These are phyloP conservation scores for Pollenia amentaria DNA, from an alignment of 2,888 invertebrate species.

Conservation along the genomic window DNA sequence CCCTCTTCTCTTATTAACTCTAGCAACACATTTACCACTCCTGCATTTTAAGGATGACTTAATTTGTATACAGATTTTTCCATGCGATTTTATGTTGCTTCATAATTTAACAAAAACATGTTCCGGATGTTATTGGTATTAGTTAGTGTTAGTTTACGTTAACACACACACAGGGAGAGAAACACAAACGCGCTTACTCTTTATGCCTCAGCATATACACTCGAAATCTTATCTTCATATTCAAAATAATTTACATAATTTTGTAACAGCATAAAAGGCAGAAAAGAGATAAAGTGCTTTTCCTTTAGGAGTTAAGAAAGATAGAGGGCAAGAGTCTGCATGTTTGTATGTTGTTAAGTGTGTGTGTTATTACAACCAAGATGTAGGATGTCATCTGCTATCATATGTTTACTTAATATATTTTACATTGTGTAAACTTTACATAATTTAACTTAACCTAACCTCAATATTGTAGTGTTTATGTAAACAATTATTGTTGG, in stretches of 20 bases:
- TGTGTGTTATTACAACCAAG: not conserved
- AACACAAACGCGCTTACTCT: not conserved
- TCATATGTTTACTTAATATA: slow-evolving; percentile 46
- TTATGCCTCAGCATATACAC: slow-evolving; percentile 16
- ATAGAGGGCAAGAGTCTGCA: not conserved
- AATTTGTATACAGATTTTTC: slow-evolving; percentile 45
- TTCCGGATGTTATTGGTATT: not conserved
- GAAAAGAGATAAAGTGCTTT: no score
- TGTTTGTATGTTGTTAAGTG: not conserved
- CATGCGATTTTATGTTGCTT: not conserved
- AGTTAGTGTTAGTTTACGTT: not conserved
- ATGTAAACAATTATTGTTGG: slow-evolving; percentile 34
- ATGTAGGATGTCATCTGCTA: slow-evolving; percentile 15
- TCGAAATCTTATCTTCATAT: slow-evolving; percentile 40
- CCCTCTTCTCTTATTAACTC: not conserved
- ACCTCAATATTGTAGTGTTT: slow-evolving; percentile 65
- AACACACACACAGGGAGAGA: not conserved
- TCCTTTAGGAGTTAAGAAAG: no score
- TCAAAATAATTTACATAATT: slow-evolving; percentile 63
- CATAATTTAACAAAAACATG: not conserved
- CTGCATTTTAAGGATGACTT: slow-evolving; percentile 28
- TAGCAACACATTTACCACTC: not conserved
- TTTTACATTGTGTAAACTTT: slow-evolving; percentile 59
- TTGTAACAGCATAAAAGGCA: not conserved
- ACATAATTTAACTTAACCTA: slow-evolving; percentile 60